Conservation (phyloP, 1,140 invertebrate species). For the Camponotus pennsylvanicus region DNA sequence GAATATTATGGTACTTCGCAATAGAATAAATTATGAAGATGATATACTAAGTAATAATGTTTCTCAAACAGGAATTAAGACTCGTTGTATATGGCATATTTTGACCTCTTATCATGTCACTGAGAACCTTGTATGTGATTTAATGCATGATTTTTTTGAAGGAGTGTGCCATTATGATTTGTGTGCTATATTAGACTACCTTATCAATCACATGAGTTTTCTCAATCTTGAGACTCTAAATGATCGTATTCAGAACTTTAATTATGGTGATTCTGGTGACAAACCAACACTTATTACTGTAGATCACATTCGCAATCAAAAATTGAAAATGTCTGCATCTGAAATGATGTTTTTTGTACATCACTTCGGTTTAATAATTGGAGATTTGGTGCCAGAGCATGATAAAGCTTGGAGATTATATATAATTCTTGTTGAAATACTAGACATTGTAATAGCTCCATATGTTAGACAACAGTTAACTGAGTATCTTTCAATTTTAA, state of each 20-base stretch:
- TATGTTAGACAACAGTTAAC: too few relatives aligned
- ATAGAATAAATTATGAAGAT: conserved; percentile 18
- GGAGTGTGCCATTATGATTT: conserved; percentile 9
- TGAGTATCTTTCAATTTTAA: too few relatives aligned
- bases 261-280: conserved; percentile 12
- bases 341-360: conserved; percentile 25
- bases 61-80: not conserved
- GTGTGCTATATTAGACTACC: conserved; percentile 16
- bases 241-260: not conserved
- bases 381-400: not conserved
- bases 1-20: not conserved
- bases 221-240: conserved; percentile 4
- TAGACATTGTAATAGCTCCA: too few relatives aligned
- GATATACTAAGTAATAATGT: conserved; percentile 8
- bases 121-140: not conserved
- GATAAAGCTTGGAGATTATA: not conserved
- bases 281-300: not conserved
- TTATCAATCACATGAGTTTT: conserved; percentile 8
- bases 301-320: conserved; percentile 8
- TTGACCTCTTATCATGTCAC: conserved; percentile 9
- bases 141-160: conserved; percentile 9
- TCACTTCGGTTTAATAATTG: not conserved
- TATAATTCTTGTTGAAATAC: too few relatives aligned
- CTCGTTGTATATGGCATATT: not conserved
- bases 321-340: conserved; percentile 29